Evolutionary conservation across 2,888 invertebrate species (phyloP), one percentile per base, ranked within the genome.

Genomic region (Creontiades dilutus): DNA sequence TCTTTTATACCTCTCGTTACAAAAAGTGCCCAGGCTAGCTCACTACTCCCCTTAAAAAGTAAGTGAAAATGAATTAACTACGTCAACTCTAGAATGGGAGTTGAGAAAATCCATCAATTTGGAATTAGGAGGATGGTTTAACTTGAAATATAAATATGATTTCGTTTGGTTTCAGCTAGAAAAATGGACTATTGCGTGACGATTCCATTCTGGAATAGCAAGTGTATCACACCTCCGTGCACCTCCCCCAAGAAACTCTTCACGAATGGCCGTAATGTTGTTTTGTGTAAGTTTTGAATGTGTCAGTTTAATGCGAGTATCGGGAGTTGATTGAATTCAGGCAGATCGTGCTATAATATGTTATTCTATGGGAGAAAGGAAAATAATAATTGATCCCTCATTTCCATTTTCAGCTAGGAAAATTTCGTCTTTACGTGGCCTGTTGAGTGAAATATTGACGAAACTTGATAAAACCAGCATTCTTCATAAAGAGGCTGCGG

Each of bases 401-500:
- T 12, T 7, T 14, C 52, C 14, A 37, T 68, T 68, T 68, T 68
- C 23, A 68, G 68, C 68, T 23, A 19, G 68, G 12, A 68, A 68
- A 68, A 23, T 68, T 23, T 68, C 68, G 23, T 68, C 68, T 68
- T 23, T 86, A 19, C 68, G 76, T 13, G 11, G 47, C 3, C 55
- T 55, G 27, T 16, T 86, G 23, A 16, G n/a, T 16, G 86, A 46
- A 46, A 48, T 75, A 19, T 27, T 47, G 27, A 23, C n/a, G 12
- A 68, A 86, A 47, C 27, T 86, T 7, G 47, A 86, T 14, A 86
- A 75, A 27, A 86, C 76, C 23, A 75, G 23, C 5, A 23, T 86
- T 3, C 86, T 86, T 47, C 23, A 86, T 46, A 68, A 86, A 48
- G 86, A 86, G 68, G 86, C 86, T 75, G 86, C 86, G 0, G 48